Evolutionary conservation across 2,888 invertebrate genomes (phyloP), one percentile per base, ranked within the genome.

Genomic region (Trissolcus japonicus): DNA sequence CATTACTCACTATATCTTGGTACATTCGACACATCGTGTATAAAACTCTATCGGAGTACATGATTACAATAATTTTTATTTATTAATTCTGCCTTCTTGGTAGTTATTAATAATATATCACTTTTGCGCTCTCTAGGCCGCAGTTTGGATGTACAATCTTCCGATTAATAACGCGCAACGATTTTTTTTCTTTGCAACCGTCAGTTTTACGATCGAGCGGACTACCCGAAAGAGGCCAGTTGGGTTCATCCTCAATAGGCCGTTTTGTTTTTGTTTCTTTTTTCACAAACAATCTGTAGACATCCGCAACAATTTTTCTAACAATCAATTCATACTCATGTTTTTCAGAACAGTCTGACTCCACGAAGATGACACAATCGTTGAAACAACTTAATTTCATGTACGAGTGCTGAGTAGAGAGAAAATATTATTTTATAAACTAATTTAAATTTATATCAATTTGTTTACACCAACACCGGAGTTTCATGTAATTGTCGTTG

Each of bases 111-210:
- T 85, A 86, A 86, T 87, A 86, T 88, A 89, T 88, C 89, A 88
- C 89, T 88, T 88, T 86, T 87, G 88, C 84, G 86, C 87, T 89
- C 88, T 87, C 87, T 89, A 89, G 89, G 89, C 89, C 89, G 88
- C 89, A 87, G 86, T 87, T 85, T 82, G 85, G 83, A 86, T 84
- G 86, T 84, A 87, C 86, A 84, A 83, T 83, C 84, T 82, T 79
- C 75, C 80, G 71, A 67, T 72, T 68, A 72, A 68, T 75, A 82
- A 78, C 79, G 72, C 78, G 76, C 77, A 81, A 81, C 78, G 82
- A 82, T 79, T 79, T 83, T 83, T 35, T 35, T 80, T 80, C 82
- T 80, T 81, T 79, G 79, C 69, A 82, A 84, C 80, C 82, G 83
- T 84, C 82, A 59, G 75, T 61, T 67, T 72, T 60, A 71, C 48